phyloP scores from a whole-genome alignment of 2,797 vertebrate genomes.

The Girardinus metallicus region DNA sequence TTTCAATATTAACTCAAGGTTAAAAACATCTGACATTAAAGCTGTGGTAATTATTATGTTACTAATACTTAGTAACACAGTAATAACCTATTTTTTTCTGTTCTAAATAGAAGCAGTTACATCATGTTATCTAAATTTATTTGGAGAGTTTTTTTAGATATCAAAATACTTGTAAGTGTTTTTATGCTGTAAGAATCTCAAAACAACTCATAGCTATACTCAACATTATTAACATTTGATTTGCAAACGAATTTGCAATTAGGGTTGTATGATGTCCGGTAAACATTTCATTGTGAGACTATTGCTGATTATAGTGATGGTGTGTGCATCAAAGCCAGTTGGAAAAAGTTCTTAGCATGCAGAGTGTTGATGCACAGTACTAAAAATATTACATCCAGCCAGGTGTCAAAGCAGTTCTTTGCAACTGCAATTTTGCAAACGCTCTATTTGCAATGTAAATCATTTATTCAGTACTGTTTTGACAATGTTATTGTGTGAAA shows the following conservation, averaged over 20 bases:
- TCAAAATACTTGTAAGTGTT: not conserved
- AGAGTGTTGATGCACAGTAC: not conserved
- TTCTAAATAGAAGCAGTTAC: not conserved
- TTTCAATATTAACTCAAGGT: not conserved
- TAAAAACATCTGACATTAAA: not conserved
- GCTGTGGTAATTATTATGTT: not conserved
- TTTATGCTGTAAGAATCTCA: not conserved
- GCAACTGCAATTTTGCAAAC: not conserved
- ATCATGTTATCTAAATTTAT: not conserved
- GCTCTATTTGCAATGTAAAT: not conserved
- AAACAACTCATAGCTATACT: not conserved
- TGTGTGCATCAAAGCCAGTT: not conserved
- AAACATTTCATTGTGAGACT: not conserved
- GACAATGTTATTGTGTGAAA: not conserved
- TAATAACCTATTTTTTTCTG: not conserved
- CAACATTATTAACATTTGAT: not conserved
- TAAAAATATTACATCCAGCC: not conserved
- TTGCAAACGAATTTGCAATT: not conserved
- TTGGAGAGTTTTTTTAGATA: not conserved
- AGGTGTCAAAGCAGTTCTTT: not conserved
- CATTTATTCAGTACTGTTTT: not conserved
- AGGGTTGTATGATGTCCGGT: not conserved
- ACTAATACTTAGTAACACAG: too few species aligned
- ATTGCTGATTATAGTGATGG: not conserved
- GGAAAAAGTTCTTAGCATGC: not conserved